A percentile compares a stretch with the other conserved stretches of the same genome.
Evolutionary conservation across 2,797 vertebrate species (phyloP).

Genomic region (Rhinoraja longicauda): DNA sequence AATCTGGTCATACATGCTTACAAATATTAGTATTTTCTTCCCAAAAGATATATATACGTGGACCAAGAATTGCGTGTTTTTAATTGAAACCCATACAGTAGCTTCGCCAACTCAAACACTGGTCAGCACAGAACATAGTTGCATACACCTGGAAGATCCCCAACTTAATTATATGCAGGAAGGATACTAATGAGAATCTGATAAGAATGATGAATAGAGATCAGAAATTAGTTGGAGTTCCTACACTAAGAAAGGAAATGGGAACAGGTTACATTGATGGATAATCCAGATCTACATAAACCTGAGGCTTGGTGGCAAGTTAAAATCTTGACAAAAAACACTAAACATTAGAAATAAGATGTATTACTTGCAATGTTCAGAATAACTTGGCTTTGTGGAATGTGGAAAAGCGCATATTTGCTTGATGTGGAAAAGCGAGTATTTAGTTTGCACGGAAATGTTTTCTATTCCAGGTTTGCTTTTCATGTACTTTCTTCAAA

Average conservation of each 20-base stretch:
- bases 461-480: not conserved
- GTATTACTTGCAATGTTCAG: no score
- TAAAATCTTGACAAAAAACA: not conserved
- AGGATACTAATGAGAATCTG: not conserved
- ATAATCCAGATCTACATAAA: not conserved
- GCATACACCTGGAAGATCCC: not conserved
- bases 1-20: no score
- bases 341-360: not conserved
- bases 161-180: not conserved
- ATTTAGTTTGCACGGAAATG: not conserved
- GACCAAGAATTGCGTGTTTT: not conserved
- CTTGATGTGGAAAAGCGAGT: not conserved
- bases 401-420: no score
- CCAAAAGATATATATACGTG: not conserved
- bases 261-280: not conserved
- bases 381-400: no score
- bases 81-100: not conserved
- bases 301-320: not conserved
- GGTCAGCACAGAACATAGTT: not conserved
- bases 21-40: no score
- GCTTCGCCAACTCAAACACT: not conserved
- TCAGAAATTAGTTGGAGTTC: not conserved
- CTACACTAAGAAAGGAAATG: not conserved
- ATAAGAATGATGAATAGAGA: not conserved
- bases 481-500: no score